Evolutionary conservation across 2,113 vertebrate genomes (phyloP).

Genomic region (Calidris pygmaea): DNA sequence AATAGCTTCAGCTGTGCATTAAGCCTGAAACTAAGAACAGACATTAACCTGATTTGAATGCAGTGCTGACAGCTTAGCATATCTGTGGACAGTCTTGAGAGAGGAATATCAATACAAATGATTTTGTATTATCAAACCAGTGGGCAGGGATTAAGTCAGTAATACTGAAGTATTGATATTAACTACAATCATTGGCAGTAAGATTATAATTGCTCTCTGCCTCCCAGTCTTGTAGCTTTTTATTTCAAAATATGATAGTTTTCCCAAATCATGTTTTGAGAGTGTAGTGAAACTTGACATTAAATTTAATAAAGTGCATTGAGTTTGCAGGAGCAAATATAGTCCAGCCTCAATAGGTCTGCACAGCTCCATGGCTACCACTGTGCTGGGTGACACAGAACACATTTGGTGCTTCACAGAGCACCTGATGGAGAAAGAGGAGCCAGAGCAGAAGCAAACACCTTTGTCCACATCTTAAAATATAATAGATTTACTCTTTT

Average conservation of each 20-base stretch:
- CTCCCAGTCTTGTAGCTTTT: background rate
- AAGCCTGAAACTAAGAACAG: background rate
- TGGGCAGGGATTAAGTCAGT: background rate
- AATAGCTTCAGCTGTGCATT: background rate
- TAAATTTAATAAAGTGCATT: background rate
- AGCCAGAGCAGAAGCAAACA: background rate
- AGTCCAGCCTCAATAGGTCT: background rate
- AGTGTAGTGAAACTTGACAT: background rate
- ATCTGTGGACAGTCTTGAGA: background rate
- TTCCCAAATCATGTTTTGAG: background rate
- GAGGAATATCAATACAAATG: background rate
- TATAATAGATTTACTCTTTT: background rate
- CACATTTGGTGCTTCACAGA: background rate
- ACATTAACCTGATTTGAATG: background rate
- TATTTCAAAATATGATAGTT: background rate
- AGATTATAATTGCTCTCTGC: background rate
- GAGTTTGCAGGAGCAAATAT: background rate
- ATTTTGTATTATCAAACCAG: background rate
- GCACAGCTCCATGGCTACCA: rapidly evolving
- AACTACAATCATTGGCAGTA: background rate
- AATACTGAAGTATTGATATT: background rate
- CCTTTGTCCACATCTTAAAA: background rate
- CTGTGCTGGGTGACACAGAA: background rate
- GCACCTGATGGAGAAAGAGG: background rate
- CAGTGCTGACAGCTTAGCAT: background rate